A percentile compares a stretch with the other conserved stretches of the same genome.
These are phyloP conservation scores for Ascaphus truei DNA, from an alignment of 2,113 vertebrate genomes.

Conservation along the genomic window DNA sequence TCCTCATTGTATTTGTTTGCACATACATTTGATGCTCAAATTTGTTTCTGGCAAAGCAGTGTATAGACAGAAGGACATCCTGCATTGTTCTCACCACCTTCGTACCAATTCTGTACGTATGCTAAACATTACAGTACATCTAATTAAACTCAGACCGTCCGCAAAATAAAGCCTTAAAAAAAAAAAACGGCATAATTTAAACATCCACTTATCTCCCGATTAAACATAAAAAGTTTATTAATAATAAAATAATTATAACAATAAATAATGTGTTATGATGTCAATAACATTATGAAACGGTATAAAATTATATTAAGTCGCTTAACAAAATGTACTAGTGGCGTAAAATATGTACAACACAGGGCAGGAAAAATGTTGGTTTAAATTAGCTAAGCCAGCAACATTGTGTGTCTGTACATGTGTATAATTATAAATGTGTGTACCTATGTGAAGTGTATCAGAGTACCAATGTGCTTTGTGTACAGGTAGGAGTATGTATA, in stretches of 20 bases:
- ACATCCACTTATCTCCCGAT: background rate
- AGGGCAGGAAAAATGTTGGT: constrained; percentile 44
- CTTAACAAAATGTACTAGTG: constrained; percentile 53
- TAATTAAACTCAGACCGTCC: too few species aligned
- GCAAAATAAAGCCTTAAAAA: too few species aligned
- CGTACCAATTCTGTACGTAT: too few species aligned
- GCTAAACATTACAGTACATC: too few species aligned
- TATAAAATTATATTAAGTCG: constrained; percentile 56
- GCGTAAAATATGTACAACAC: constrained; percentile 61
- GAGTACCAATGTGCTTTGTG: background rate
- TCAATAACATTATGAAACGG: constrained; percentile 51
- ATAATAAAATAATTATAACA: constrained; percentile 44
- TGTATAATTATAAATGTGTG: constrained; percentile 1
- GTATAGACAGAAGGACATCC: too few species aligned
- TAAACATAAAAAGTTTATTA: constrained; percentile 29
- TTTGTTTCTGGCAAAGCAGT: too few species aligned
- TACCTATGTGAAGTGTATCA: background rate
- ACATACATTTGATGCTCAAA: too few species aligned
- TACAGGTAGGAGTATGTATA: background rate
- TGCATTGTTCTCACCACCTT: too few species aligned
- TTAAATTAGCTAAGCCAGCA: constrained; percentile 54
- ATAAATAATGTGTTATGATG: constrained; percentile 54
- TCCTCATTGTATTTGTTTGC: too few species aligned
- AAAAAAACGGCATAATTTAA: too few species aligned
- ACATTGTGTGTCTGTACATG: constrained; percentile 39